Percentiles rank a stretch among this genome's conserved stretches.
These are phyloP conservation scores for Gisinianus flammeolus DNA, from an alignment of 2,888 invertebrate genomes.

Conservation along the genomic window DNA sequence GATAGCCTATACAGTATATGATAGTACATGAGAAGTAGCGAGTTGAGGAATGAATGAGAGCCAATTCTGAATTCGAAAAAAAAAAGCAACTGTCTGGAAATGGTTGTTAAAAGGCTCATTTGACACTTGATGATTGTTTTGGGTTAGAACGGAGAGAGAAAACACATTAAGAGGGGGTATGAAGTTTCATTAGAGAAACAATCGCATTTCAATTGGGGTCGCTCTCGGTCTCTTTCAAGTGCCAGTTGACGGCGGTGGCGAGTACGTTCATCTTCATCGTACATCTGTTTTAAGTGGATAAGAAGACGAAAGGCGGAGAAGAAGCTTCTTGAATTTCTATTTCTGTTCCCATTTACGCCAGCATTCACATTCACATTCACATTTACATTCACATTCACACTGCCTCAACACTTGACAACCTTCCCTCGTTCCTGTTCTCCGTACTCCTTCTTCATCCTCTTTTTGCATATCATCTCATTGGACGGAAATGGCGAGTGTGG, in stretches of 20 bases:
- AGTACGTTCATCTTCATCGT: neutral
- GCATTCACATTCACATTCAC: neutral
- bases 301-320: no score
- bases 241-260: neutral
- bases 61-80: neutral
- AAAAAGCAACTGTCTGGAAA: neutral
- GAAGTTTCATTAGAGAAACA: constrained; percentile 22
- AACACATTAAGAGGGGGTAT: constrained; percentile 11
- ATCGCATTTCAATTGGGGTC: constrained; percentile 13
- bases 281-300: constrained; percentile 5
- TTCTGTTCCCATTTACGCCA: neutral
- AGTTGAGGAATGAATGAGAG: neutral
- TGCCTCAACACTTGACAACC: neutral
- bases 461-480: no score
- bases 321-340: neutral
- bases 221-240: no score
- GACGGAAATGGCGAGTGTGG: no score
- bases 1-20: no score
- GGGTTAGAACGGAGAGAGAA: neutral
- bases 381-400: neutral
- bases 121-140: constrained; percentile 20
- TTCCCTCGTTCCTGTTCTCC: no score
- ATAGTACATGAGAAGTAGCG: no score
- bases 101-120: constrained; percentile 11
- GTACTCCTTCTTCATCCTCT: no score